Evolutionary conservation across 2,888 invertebrate genomes (phyloP).

Genomic region (Hemistola chrysoprasaria): DNA sequence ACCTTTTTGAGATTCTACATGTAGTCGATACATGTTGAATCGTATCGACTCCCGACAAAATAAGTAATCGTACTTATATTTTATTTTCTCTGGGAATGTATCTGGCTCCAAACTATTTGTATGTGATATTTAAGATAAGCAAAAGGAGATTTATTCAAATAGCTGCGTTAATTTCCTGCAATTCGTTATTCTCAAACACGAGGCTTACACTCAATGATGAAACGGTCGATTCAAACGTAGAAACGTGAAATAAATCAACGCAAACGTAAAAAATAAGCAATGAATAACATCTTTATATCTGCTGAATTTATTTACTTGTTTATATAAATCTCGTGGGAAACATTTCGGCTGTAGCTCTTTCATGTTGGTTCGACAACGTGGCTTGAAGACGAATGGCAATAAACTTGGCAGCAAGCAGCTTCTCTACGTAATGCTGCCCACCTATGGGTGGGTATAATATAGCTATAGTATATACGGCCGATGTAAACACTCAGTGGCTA

Average conservation of each 20-base stretch:
- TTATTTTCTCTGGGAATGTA: background rate
- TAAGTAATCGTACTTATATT: background rate
- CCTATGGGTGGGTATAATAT: constrained; percentile 12
- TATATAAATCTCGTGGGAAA: constrained; percentile 42
- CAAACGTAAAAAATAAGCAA: constrained; percentile 31
- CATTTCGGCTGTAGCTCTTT: constrained; percentile 36
- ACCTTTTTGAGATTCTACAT: no score
- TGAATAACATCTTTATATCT: constrained; percentile 34
- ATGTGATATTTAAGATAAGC: constrained; percentile 17
- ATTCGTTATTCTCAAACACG: constrained; percentile 17
- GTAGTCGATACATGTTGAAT: no score
- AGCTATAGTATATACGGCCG: constrained; percentile 35
- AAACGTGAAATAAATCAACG: constrained; percentile 34
- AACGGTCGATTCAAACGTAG: constrained; percentile 27
- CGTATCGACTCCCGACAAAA: no score
- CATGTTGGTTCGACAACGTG: constrained; percentile 35
- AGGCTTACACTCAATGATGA: constrained; percentile 14
- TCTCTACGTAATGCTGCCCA: constrained; percentile 27
- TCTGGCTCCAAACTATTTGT: constrained; percentile 11
- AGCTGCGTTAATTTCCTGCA: constrained; percentile 15
- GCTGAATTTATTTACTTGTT: constrained; percentile 40
- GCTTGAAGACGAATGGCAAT: constrained; percentile 40
- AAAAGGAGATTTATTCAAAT: constrained; percentile 29
- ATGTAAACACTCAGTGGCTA: constrained; percentile 34
- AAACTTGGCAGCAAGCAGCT: constrained; percentile 40